Evolutionary conservation across 2,888 invertebrate species (phyloP).

Genomic region (Neria commutata): DNA sequence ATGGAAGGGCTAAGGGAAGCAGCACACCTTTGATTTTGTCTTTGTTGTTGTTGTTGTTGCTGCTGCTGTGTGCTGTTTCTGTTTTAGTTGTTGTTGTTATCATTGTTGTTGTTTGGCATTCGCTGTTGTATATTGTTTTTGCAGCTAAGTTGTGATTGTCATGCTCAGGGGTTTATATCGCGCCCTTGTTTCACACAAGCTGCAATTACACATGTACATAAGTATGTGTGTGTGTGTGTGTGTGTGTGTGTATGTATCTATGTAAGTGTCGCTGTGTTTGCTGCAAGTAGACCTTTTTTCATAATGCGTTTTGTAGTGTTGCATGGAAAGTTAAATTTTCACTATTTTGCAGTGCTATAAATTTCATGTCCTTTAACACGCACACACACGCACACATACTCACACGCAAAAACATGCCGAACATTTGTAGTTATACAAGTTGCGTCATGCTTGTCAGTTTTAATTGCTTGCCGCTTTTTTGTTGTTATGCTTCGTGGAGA

Average conservation of each 20-base stretch:
- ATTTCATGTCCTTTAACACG: background rate
- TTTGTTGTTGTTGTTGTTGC: constrained; percentile 4
- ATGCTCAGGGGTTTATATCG: background rate
- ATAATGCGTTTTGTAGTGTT: background rate
- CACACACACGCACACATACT: constrained; percentile 6
- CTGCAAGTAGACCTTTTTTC: constrained; percentile 10
- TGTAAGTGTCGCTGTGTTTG: constrained; percentile 9
- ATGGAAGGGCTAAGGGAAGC: too few relatives aligned
- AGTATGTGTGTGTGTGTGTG: background rate
- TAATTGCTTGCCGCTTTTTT: too few relatives aligned
- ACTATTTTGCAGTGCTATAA: background rate
- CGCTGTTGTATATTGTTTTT: too few relatives aligned
- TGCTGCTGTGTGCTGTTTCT: background rate
- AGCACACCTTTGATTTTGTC: background rate
- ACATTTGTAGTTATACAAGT: too few relatives aligned
- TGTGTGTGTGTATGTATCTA: constrained; percentile 29
- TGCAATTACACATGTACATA: background rate
- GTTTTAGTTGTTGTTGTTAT: background rate
- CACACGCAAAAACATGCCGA: constrained; percentile 6
- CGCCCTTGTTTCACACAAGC: background rate
- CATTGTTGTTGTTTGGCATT: background rate
- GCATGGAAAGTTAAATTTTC: constrained; percentile 1
- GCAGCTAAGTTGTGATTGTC: constrained; percentile 10
- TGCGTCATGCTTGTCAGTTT: too few relatives aligned
- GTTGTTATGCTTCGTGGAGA: too few relatives aligned